These are phyloP conservation scores for Chrysopa pallens DNA, from an alignment of 1,140 invertebrate species.

Conservation along the genomic window DNA sequence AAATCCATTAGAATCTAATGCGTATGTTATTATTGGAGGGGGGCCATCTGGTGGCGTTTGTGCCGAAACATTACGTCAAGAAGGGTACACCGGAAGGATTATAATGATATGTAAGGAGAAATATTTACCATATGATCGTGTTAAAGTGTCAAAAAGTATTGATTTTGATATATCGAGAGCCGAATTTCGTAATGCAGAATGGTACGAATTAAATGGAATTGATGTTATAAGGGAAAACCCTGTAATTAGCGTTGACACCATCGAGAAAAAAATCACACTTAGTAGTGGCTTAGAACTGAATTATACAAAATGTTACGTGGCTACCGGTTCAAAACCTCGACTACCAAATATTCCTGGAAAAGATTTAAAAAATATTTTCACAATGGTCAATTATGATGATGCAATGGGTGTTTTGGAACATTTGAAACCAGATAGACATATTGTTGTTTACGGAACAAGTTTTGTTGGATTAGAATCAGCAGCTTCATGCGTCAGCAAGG, in stretches of 20 bases:
- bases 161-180: conserved; percentile 40
- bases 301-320: conserved; percentile 63
- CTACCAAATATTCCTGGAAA: conserved; percentile 38
- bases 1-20: conserved; percentile 26
- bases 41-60: conserved; percentile 72
- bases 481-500: conserved; percentile 52
- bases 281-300: conserved; percentile 41
- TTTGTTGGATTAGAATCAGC: conserved; percentile 76
- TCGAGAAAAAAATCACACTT: conserved; percentile 39
- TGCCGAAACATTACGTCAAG: conserved; percentile 72
- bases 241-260: conserved; percentile 40
- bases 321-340: conserved; percentile 58
- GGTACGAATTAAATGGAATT: conserved; percentile 58
- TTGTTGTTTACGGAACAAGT: conserved; percentile 63
- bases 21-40: conserved; percentile 66
- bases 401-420: conserved; percentile 37
- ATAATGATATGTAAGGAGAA: conserved; percentile 63
- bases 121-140: conserved; percentile 72
- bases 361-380: conserved; percentile 45
- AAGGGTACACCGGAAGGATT: conserved; percentile 69
- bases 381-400: conserved; percentile 51
- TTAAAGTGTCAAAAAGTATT: conserved; percentile 71
- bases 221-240: conserved; percentile 43
- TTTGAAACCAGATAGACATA: conserved; percentile 33
- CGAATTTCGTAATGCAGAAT: conserved; percentile 43